Evolutionary conservation across 2,888 invertebrate genomes (phyloP), one percentile per base, ranked within the genome.

Genomic region (Drosophila nr. medialis): DNA sequence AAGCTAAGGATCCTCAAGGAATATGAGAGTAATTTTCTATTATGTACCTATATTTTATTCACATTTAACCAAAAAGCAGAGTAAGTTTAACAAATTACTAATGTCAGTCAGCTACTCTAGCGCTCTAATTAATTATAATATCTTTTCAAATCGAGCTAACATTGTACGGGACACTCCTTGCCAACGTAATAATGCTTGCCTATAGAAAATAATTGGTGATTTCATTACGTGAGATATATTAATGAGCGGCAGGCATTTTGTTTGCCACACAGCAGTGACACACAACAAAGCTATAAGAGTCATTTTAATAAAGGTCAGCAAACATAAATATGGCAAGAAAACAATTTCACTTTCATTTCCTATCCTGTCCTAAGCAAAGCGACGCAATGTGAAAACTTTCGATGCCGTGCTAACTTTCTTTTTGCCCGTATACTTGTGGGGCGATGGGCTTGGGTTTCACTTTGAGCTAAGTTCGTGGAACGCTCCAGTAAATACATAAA

Each of bases 401-500:
- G n/a, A 40, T 21, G 48, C 18, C 45, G 18, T 24, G 29, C 21
- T 10, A 69, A 76, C 45, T 56, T 54, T 34, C 40, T 53, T 54
- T 34, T 36, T 63, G 21, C 24, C 11, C n/a, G 2, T 40, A 24
- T 15, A 8, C 27, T 15, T 18, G 40, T 32, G 4, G 11, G 11
- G 32, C 32, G 32, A 32, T 15, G 34, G 45, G 61, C 21, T 65
- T 24, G 51, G 45, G 45, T 4, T 27, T 24, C 15, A 24, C 45
- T 24, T 24, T 24, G 15, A 54, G 56, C 29, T 24, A 11, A 64
- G 64, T 50, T 42, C 34, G 30, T 42, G 36, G 13, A 54, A 30
- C 21, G 65, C 45, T 34, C 29, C 68, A 61, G 77, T 66, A 78
- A 80, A 89, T 76, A 83, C 86, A 86, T 86, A 88, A 90, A 89